Percentiles rank a stretch among this genome's conserved stretches.
Evolutionary conservation across 2,113 vertebrate species (phyloP).

Genomic region (Anoplopoma fimbria): DNA sequence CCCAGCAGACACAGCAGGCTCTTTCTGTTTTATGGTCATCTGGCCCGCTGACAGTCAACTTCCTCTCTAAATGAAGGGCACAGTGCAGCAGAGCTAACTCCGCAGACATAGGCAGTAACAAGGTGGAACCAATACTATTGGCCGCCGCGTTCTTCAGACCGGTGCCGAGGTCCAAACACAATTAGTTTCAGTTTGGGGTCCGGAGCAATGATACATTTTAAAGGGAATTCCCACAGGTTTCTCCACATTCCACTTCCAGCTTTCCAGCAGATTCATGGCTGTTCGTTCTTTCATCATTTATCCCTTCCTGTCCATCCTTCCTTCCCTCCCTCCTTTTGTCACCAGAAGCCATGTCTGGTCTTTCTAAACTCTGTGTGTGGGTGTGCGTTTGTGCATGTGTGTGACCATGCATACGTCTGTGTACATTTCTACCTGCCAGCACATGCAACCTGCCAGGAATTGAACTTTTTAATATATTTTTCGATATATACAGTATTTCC

Average conservation of each 20-base stretch:
- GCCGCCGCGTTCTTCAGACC: slow-evolving; percentile 20
- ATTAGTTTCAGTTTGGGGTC: slow-evolving; percentile 50
- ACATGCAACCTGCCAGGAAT: slow-evolving; percentile 42
- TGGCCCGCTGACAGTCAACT: slow-evolving; percentile 58
- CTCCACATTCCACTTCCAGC: slow-evolving; percentile 30
- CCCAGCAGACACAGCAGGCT: slow-evolving; percentile 58
- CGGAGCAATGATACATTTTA: slow-evolving; percentile 39
- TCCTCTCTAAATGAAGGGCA: slow-evolving; percentile 66
- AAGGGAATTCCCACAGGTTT: slow-evolving; percentile 38
- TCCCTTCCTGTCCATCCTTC: slow-evolving; percentile 45
- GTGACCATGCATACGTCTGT: slow-evolving; percentile 39
- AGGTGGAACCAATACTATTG: slow-evolving; percentile 28
- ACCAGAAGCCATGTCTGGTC: slow-evolving; percentile 29
- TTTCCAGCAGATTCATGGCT: slow-evolving; percentile 27
- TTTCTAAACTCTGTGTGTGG: slow-evolving; percentile 15
- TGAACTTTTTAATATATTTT: slow-evolving; percentile 48
- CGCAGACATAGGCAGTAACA: slow-evolving; percentile 31
- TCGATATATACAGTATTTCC: slow-evolving; percentile 73
- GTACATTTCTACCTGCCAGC: slow-evolving; percentile 48
- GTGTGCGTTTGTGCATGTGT: slow-evolving; percentile 20
- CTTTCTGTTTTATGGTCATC: slow-evolving; percentile 70
- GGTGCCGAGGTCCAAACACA: slow-evolving; percentile 33
- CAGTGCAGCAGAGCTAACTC: slow-evolving; percentile 29
- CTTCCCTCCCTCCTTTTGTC: slow-evolving; percentile 1
- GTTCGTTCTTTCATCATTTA: slow-evolving; percentile 40